Conservation (phyloP, 2,888 invertebrate genomes). For the Dinocampus coccinellae region DNA sequence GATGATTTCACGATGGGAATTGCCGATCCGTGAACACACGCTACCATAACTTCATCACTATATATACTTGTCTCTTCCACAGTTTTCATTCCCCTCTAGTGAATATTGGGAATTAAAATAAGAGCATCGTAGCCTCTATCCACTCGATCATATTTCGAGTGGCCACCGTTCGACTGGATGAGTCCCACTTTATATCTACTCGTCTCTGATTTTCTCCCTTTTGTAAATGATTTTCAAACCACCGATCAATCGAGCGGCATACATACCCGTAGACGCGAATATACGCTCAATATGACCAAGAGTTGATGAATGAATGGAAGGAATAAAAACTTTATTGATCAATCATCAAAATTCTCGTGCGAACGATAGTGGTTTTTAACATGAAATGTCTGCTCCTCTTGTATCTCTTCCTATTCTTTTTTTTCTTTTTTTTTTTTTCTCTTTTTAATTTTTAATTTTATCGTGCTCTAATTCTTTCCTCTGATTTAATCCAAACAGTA, state of each 20-base stretch:
- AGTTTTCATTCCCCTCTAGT: constrained; percentile 19
- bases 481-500: too few relatives aligned
- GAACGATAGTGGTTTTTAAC: constrained; percentile 17
- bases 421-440: not conserved
- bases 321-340: constrained; percentile 8
- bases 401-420: not conserved
- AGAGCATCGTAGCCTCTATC: constrained; percentile 36
- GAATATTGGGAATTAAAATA: constrained; percentile 49
- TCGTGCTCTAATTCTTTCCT: too few relatives aligned
- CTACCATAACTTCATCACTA: not conserved
- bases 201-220: constrained; percentile 27
- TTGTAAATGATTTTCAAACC: constrained; percentile 34
- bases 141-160: constrained; percentile 51
- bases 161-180: constrained; percentile 37
- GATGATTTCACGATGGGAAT: constrained; percentile 37
- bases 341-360: not conserved
- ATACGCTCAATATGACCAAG: constrained; percentile 31
- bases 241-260: constrained; percentile 34
- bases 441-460: not conserved
- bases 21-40: constrained; percentile 32
- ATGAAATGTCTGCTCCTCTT: not conserved
- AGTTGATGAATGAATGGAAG: not conserved
- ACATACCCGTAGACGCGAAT: not conserved
- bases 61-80: not conserved
- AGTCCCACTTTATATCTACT: constrained; percentile 28